phyloP scores from a whole-genome alignment of 2,888 invertebrate genomes.

The Clepsis dumicolana region DNA sequence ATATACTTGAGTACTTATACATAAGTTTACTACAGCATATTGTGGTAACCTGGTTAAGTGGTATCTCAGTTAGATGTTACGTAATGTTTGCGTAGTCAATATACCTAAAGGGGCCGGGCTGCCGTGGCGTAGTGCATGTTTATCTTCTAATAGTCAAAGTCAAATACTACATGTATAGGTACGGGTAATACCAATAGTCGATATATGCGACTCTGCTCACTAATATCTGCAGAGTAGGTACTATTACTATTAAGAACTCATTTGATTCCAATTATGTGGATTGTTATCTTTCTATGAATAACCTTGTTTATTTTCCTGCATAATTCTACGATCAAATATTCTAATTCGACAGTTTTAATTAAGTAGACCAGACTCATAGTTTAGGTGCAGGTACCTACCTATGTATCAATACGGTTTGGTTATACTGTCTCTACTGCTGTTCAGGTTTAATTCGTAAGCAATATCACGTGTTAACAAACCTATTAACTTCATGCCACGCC shows the following conservation, averaged over 20 bases:
- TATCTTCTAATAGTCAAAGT: slow-evolving; percentile 33
- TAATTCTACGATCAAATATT: not conserved
- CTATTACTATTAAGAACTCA: not conserved
- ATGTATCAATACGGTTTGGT: too few species aligned
- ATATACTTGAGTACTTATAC: slow-evolving; percentile 17
- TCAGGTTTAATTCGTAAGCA: too few species aligned
- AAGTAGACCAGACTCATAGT: not conserved
- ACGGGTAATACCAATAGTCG: slow-evolving; percentile 7
- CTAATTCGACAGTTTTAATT: not conserved
- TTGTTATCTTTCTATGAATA: slow-evolving; percentile 8
- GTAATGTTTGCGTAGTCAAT: slow-evolving; percentile 54
- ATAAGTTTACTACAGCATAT: slow-evolving; percentile 41
- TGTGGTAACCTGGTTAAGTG: slow-evolving; percentile 50
- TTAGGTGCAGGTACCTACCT: not conserved
- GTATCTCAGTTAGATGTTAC: slow-evolving; percentile 55
- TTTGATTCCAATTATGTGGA: slow-evolving; percentile 4
- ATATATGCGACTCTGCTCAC: slow-evolving; percentile 8
- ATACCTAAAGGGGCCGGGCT: slow-evolving; percentile 47
- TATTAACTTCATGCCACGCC: too few species aligned
- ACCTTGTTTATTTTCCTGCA: slow-evolving; percentile 23
- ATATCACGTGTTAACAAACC: too few species aligned
- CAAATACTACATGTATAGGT: slow-evolving; percentile 11
- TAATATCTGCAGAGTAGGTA: not conserved
- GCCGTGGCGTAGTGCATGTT: slow-evolving; percentile 31
- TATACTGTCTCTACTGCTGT: too few species aligned